Percentiles rank a stretch among this genome's conserved stretches.
Evolutionary conservation across 1,140 invertebrate species (phyloP).

Genomic region (Diorhabda carinulata): DNA sequence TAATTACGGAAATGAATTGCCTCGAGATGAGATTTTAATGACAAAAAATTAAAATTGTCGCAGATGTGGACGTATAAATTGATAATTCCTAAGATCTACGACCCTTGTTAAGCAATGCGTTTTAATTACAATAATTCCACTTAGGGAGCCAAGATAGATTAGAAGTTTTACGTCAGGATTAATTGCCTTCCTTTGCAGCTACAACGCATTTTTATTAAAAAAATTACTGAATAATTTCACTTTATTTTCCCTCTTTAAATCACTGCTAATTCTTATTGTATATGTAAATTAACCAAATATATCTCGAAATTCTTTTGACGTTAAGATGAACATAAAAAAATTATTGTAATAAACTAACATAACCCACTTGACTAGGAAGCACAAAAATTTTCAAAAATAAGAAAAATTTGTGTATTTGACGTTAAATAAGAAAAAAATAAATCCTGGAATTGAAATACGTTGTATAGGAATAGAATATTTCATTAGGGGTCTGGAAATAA

Average conservation of each 20-base stretch:
- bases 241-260: neutral
- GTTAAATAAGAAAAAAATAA: too few species aligned
- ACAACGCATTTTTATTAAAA: neutral
- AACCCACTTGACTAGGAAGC: too few species aligned
- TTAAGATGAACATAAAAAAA: too few species aligned
- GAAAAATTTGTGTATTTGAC: too few species aligned
- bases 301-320: too few species aligned
- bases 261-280: neutral
- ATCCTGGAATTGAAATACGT: too few species aligned
- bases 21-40: slow-evolving; percentile 41
- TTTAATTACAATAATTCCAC: slow-evolving; percentile 39
- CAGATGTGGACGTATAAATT: slow-evolving; percentile 44
- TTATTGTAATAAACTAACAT: too few species aligned
- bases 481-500: too few species aligned
- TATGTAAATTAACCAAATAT: too few species aligned
- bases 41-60: slow-evolving; percentile 45
- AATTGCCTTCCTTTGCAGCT: slow-evolving; percentile 9
- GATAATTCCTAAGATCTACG: slow-evolving; percentile 43
- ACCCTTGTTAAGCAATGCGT: slow-evolving; percentile 38
- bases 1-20: slow-evolving; percentile 43
- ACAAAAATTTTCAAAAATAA: too few species aligned
- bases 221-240: slow-evolving; percentile 8
- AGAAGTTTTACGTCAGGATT: slow-evolving; percentile 32
- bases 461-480: too few species aligned
- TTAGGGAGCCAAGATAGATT: slow-evolving; percentile 41